A percentile compares a stretch with the other conserved stretches of the same genome.
Evolutionary conservation across 1,140 invertebrate species (phyloP).

Genomic region (Glossosoma conforme): DNA sequence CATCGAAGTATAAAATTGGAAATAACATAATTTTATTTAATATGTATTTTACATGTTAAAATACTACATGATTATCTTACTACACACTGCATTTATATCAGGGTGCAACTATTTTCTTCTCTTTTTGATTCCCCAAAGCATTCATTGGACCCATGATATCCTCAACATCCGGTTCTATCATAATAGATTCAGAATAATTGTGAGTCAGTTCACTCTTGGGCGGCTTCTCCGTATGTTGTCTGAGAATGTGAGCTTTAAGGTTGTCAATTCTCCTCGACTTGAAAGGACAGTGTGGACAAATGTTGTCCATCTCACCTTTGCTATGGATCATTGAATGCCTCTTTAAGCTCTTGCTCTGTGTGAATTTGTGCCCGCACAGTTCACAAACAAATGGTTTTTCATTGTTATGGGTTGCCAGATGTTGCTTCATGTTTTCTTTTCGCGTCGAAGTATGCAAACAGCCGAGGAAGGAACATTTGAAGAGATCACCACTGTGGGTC

Average conservation of each 20-base stretch:
- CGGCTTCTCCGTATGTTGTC: slow-evolving; percentile 41
- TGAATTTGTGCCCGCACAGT: slow-evolving; percentile 49
- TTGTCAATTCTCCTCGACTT: slow-evolving; percentile 52
- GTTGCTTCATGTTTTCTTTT: slow-evolving; percentile 49
- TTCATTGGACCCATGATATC: too few relatives aligned
- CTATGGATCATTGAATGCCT: slow-evolving; percentile 46
- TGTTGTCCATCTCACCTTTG: slow-evolving; percentile 33
- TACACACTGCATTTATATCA: too few relatives aligned
- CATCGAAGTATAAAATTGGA: too few relatives aligned
- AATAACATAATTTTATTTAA: too few relatives aligned
- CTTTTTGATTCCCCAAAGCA: too few relatives aligned
- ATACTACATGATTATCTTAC: too few relatives aligned
- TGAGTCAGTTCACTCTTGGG: slow-evolving; percentile 39
- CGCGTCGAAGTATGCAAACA: slow-evolving; percentile 49
- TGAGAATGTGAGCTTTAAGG: slow-evolving; percentile 50
- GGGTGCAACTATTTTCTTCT: too few relatives aligned
- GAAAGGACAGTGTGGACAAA: slow-evolving; percentile 48
- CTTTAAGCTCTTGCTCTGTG: slow-evolving; percentile 48
- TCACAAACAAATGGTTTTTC: slow-evolving; percentile 52
- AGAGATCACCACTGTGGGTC: slow-evolving; percentile 52
- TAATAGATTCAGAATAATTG: slow-evolving; percentile 7
- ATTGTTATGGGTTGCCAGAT: slow-evolving; percentile 53
- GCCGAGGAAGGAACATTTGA: slow-evolving; percentile 47
- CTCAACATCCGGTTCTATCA: too few relatives aligned
- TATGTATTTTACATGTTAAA: too few relatives aligned